Base-by-base conservation (phyloP, 2,797 vertebrate species). In the Caiman crocodilus region DNA sequence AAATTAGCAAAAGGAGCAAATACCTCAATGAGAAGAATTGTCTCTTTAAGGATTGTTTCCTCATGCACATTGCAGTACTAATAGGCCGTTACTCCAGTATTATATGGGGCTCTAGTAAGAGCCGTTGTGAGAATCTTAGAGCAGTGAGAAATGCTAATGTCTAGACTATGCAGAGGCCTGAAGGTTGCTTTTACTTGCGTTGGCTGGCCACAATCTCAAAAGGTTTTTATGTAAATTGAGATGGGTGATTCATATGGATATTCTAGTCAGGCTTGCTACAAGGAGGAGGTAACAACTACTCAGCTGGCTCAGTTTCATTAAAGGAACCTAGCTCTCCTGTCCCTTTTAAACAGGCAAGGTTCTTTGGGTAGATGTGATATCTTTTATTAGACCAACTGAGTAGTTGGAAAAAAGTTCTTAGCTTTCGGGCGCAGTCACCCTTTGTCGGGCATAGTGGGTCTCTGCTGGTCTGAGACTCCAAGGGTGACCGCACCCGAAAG, bases 31-130 rank as follows among this genome's bases (percentile, higher is more conserved):
- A 58, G 90, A 5, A 0, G 55, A 55, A 73, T 16, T 13, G 1
- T 17, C 4, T 73, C 11, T 79, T 65, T 1, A 3, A 1, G 0
- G 23, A 2, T 14, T 0, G 1, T 84, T 88, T 59, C 79, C 64
- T 65, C 0, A 0, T 13, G 35, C 17, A 79, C 64, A 23, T 56
- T 26, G 12, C 25, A 56, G 11, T 65, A 26, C 23, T 17, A 55
- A 16, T 67, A 55, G 0, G 0, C 58, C n/a, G 71, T 4, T 5
- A 1, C 0, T 2, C 17, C 55, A 35, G n/a, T 71, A 55, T 25
- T 30, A 9, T 65, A 76, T 88, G 84, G 50, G 12, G 50, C 25
- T 63, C 20, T 69, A 25, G 8, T 18, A 14, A 18, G 4, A 74
- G 60, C 61, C 87, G 67, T 69, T 65, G 2, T 15, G 58, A n/a